phyloP scores from a whole-genome alignment of 2,888 invertebrate genomes.

The Watsonalla cultraria region DNA sequence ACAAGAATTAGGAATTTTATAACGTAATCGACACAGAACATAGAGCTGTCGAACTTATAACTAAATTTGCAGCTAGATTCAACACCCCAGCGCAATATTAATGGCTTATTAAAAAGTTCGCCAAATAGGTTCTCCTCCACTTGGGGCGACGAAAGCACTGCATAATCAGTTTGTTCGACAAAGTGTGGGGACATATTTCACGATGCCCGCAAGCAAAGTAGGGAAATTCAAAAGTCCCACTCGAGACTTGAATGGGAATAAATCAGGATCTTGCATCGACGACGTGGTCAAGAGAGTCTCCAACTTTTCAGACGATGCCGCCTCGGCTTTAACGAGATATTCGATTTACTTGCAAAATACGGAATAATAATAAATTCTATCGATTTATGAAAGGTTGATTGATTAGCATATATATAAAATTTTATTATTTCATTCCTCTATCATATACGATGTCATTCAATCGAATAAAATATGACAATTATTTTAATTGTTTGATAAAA shows the following conservation, averaged over 20 bases:
- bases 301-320: neutral
- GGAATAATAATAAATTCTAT: neutral
- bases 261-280: slow-evolving; percentile 50
- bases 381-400: too few relatives aligned
- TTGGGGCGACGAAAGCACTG: neutral
- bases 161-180: slow-evolving; percentile 29
- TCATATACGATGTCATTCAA: too few relatives aligned
- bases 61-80: neutral
- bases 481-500: too few relatives aligned
- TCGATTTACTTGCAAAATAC: neutral
- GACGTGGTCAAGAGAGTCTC: slow-evolving; percentile 22
- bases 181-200: slow-evolving; percentile 38
- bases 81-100: neutral
- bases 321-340: neutral
- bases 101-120: neutral
- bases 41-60: neutral
- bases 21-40: too few relatives aligned
- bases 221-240: slow-evolving; percentile 49
- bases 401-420: too few relatives aligned
- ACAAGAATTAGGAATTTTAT: too few relatives aligned
- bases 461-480: too few relatives aligned
- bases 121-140: neutral
- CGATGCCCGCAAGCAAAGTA: slow-evolving; percentile 34
- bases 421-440: too few relatives aligned
- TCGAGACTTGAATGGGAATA: slow-evolving; percentile 48